Base-by-base conservation (phyloP, 1,140 invertebrate genomes). In the Pseudomyrmex cubaensis region DNA sequence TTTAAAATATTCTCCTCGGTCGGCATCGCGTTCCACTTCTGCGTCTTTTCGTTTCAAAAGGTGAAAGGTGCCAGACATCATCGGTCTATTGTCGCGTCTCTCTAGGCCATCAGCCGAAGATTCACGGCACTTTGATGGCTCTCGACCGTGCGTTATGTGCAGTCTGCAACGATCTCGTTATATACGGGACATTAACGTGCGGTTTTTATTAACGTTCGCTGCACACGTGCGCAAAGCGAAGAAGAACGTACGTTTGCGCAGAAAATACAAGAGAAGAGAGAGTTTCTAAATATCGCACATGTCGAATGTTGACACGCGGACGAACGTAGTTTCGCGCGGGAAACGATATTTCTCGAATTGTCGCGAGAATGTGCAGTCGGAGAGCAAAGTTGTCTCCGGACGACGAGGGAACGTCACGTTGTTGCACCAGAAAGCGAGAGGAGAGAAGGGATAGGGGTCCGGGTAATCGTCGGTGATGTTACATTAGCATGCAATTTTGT, bases 381-480 rank as follows among this genome's bases (percentile, higher is more conserved):
- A 64, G 12, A 52, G 46, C 20, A 17, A 67, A 46, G 52, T 35
- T 50, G 50, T 35, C 35, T 35, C 57, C 54, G 54, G 25, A 22
- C 64, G 52, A 78, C 50, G 56, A 61, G 25, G 44, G 70, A 67
- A 20, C n/a, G 63, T 22, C 17, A 62, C 62, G 17, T 78, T 70
- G 20, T 72, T 80, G 46, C 76, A 50, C 46, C 76, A 72, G 66
- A 72, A 7, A 35, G 35, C 4, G 5, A 35, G 35, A 35, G 5
- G 5, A 7, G 35, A 35, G 5, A 35, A 7, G 35, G 35, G 25
- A 25, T 25, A 25, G 25, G 25, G 25, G 7, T 22, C 15, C 69
- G 44, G 35, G 76, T 72, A 78, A 78, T 59, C 54, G 46, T 22
- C 44, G 44, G 66, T 72, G 46, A 80, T 46, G 35, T 78, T 67